phyloP scores from a whole-genome alignment of 53 echinoderm and acorn worm species.

The Holothuria scabra region DNA sequence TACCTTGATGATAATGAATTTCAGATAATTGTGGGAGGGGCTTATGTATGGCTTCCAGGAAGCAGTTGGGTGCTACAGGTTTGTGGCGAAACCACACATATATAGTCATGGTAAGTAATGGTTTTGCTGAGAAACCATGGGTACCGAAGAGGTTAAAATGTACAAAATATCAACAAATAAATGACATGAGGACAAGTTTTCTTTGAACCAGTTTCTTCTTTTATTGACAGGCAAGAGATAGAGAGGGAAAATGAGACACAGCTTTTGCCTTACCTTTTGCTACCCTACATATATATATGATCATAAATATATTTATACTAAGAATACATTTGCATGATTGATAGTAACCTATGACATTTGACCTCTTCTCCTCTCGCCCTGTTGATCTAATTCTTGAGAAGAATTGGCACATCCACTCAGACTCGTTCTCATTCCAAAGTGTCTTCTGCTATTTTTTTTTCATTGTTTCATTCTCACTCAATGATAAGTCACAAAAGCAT shows the following conservation, averaged over 20 bases:
- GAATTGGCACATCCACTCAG: slow-evolving; percentile 31
- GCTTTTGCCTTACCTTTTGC: slow-evolving; percentile 38
- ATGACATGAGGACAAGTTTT: background rate
- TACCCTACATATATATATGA: slow-evolving; percentile 52
- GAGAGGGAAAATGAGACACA: slow-evolving; percentile 34
- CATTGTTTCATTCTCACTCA: slow-evolving; percentile 6
- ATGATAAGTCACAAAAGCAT: slow-evolving; percentile 19
- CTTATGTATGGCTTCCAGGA: no score
- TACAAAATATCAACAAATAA: no score
- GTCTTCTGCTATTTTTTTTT: no score
- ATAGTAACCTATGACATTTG: slow-evolving; percentile 29
- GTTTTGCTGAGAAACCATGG: no score
- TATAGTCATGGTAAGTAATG: no score
- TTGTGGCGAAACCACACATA: no score
- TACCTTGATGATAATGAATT: no score
- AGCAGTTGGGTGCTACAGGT: no score
- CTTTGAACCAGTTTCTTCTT: slow-evolving; percentile 28
- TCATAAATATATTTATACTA: slow-evolving; percentile 52
- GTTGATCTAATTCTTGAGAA: background rate
- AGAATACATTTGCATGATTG: slow-evolving; percentile 55
- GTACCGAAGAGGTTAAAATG: no score
- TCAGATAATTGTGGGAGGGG: no score
- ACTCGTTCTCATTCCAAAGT: background rate
- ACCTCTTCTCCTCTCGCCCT: slow-evolving; percentile 32
- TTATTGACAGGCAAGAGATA: slow-evolving; percentile 46